Percentiles rank a stretch among this genome's conserved stretches.
Evolutionary conservation across 2,888 invertebrate genomes (phyloP).

Genomic region (Brachynemurus nebulosus): DNA sequence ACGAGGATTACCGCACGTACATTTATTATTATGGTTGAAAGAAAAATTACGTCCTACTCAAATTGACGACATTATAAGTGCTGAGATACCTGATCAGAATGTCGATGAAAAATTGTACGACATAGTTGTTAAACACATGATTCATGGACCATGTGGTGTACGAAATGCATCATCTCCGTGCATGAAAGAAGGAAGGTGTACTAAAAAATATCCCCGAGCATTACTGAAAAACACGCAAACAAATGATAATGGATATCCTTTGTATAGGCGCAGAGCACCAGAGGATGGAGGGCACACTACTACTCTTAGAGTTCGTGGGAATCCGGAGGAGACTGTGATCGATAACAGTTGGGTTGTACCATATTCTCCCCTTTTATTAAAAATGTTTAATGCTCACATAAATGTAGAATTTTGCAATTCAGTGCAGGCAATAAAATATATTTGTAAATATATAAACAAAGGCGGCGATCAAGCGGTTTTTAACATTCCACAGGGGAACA

Average conservation of each 20-base stretch:
- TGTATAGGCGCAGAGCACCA: constrained; percentile 6
- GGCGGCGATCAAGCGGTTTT: constrained; percentile 19
- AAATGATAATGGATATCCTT: neutral
- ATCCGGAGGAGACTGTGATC: constrained; percentile 7
- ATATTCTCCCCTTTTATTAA: constrained; percentile 17
- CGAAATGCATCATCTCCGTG: constrained; percentile 19
- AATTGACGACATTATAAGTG: constrained; percentile 25
- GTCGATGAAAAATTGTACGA: constrained; percentile 16
- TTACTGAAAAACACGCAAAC: constrained; percentile 7
- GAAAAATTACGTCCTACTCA: constrained; percentile 22
- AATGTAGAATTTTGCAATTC: constrained; percentile 13
- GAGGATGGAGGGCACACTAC: constrained; percentile 1
- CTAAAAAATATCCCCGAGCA: constrained; percentile 12
- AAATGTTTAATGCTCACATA: constrained; percentile 17
- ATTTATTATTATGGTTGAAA: constrained; percentile 23
- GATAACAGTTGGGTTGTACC: constrained; percentile 21
- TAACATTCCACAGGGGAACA: constrained; percentile 17
- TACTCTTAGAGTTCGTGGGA: neutral
- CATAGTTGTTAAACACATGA: constrained; percentile 20
- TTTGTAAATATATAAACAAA: constrained; percentile 21
- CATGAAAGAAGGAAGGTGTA: constrained; percentile 14
- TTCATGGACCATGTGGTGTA: constrained; percentile 23
- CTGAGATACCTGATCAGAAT: constrained; percentile 23
- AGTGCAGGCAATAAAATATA: constrained; percentile 13
- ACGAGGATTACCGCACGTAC: constrained; percentile 24